Conservation (phyloP, 2,888 invertebrate species). For the Caenorhabditis macrosperma region DNA sequence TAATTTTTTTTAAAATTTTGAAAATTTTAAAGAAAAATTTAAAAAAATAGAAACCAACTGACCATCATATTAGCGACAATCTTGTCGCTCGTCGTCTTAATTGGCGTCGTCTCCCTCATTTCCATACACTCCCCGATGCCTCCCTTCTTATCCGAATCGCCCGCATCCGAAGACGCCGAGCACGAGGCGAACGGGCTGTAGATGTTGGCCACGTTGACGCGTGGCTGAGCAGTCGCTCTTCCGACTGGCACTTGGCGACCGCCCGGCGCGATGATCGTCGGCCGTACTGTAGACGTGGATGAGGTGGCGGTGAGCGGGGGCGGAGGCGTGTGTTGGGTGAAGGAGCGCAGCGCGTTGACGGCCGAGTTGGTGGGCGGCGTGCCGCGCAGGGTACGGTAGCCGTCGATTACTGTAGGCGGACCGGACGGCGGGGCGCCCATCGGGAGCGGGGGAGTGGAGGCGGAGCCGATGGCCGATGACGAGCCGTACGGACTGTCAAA, state of each 20-base stretch:
- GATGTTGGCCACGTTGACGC: constrained; percentile 76
- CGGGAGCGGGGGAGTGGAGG: constrained; percentile 71
- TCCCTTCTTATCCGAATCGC: constrained; percentile 64
- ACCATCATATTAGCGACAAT: constrained; percentile 32
- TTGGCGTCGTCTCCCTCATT: constrained; percentile 55
- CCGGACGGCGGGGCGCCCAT: constrained; percentile 64
- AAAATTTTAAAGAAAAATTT: background rate
- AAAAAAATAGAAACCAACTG: background rate
- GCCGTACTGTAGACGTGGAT: constrained; percentile 59
- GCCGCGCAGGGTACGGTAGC: constrained; percentile 72
- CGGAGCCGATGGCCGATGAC: constrained; percentile 66
- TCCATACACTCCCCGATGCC: constrained; percentile 52
- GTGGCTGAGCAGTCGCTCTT: constrained; percentile 76
- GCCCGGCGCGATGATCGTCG: constrained; percentile 70
- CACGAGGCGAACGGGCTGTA: constrained; percentile 68
- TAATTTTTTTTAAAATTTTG: background rate
- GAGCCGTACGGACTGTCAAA: constrained; percentile 75
- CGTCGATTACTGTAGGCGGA: constrained; percentile 66
- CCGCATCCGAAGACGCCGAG: constrained; percentile 57
- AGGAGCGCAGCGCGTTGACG: constrained; percentile 68
- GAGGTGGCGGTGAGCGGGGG: constrained; percentile 39
- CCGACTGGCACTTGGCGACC: constrained; percentile 75
- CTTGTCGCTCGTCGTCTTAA: background rate
- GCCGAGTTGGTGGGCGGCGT: constrained; percentile 57
- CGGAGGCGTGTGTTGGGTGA: constrained; percentile 68